Evolutionary conservation across 2,888 invertebrate genomes (phyloP).

Genomic region (Emmelina monodactyla): DNA sequence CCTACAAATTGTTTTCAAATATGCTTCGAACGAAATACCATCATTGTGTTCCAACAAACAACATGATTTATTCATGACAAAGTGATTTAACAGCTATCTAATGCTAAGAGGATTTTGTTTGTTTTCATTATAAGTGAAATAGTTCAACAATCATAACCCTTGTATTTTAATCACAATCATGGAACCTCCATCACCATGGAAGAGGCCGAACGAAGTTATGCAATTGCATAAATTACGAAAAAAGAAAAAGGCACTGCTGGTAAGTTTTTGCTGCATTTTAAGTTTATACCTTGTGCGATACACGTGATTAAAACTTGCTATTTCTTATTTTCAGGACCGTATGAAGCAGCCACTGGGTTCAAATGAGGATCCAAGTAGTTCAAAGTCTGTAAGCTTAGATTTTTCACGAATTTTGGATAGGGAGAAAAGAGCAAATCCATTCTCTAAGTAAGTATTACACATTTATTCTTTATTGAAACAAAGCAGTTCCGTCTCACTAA

Average conservation of each 20-base stretch:
- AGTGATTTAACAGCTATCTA: too few relatives aligned
- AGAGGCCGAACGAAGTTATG: constrained; percentile 71
- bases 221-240: constrained; percentile 78
- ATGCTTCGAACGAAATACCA: too few relatives aligned
- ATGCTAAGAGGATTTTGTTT: too few relatives aligned
- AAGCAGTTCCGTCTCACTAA: not conserved
- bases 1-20: too few relatives aligned
- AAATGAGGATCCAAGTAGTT: constrained; percentile 16
- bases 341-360: constrained; percentile 45
- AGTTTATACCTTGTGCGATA: not conserved
- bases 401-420: constrained; percentile 53
- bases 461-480: constrained; percentile 1
- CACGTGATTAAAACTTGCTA: constrained; percentile 2
- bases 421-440: constrained; percentile 81
- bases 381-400: constrained; percentile 38
- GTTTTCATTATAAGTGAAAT: too few relatives aligned
- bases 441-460: constrained; percentile 63
- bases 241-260: constrained; percentile 80
- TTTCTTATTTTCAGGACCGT: constrained; percentile 35
- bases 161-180: too few relatives aligned
- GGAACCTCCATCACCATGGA: constrained; percentile 65
- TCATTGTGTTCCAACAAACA: too few relatives aligned
- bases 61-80: too few relatives aligned
- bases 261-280: constrained; percentile 20
- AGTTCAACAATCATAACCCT: too few relatives aligned